Conservation (phyloP, 2,888 invertebrate species). For the Zhuqinia jingwanae region DNA sequence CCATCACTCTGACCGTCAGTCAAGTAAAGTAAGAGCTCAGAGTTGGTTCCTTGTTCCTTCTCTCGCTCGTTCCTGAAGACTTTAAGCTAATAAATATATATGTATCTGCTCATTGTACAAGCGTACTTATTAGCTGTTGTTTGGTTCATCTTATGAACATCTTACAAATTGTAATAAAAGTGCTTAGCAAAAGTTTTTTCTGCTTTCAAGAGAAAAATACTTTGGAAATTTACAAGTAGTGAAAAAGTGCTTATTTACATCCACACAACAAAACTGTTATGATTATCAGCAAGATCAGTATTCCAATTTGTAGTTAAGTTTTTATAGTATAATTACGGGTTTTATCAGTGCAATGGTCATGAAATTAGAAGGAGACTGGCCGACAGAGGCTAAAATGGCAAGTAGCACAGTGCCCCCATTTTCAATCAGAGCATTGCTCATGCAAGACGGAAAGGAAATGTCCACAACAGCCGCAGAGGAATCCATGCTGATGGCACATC, state of each 20-base stretch:
- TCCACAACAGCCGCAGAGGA: conserved; percentile 68
- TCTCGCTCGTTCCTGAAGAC: conserved; percentile 29
- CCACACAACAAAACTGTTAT: too few species aligned
- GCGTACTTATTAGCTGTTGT: too few species aligned
- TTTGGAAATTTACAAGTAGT: background rate
- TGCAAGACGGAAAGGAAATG: conserved; percentile 76
- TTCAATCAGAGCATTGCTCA: conserved; percentile 79
- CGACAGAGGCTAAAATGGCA: conserved; percentile 79
- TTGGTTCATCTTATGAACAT: conserved; percentile 9
- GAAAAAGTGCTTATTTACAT: too few species aligned
- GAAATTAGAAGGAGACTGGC: conserved; percentile 79
- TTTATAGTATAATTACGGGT: conserved; percentile 18
- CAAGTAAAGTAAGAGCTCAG: conserved; percentile 66
- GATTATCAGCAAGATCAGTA: too few species aligned
- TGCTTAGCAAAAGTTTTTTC: too few species aligned
- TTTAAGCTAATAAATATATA: background rate
- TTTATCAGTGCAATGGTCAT: conserved; percentile 78
- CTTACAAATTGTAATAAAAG: background rate
- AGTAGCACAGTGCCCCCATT: conserved; percentile 78
- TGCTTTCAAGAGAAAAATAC: background rate
- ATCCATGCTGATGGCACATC: conserved; percentile 55
- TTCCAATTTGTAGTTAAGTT: background rate
- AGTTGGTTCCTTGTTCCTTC: conserved; percentile 55
- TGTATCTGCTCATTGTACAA: background rate
- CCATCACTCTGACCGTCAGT: conserved; percentile 64